Percentiles rank a stretch among this genome's conserved stretches.
phyloP scores from a whole-genome alignment of 2,797 vertebrate genomes.

The Myiotriccus ornatus region DNA sequence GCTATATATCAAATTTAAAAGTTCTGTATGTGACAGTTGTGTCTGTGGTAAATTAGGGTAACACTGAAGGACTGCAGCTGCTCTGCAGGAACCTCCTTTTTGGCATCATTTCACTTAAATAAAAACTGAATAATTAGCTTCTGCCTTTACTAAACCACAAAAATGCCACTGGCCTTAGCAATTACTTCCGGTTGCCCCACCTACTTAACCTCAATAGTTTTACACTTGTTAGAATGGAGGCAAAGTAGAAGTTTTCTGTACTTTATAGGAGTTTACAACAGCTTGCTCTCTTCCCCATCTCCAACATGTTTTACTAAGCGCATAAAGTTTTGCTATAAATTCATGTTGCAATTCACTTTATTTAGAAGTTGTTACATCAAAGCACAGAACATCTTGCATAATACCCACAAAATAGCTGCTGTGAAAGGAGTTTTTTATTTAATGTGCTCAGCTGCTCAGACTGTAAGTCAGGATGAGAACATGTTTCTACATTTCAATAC shows the following conservation, averaged over 20 bases:
- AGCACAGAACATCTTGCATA: slow-evolving; percentile 16
- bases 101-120: slow-evolving; percentile 80
- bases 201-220: slow-evolving; percentile 89
- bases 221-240: slow-evolving; percentile 77
- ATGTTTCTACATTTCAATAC: background rate
- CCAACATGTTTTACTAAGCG: slow-evolving; percentile 15
- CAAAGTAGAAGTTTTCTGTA: slow-evolving; percentile 55
- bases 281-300: slow-evolving; percentile 1
- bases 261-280: slow-evolving; percentile 44
- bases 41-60: slow-evolving; percentile 83
- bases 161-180: slow-evolving; percentile 83
- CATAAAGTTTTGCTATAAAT: slow-evolving; percentile 8
- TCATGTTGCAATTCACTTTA: background rate
- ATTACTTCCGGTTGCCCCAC: slow-evolving; percentile 90
- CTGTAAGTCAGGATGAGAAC: background rate
- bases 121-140: slow-evolving; percentile 80
- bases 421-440: slow-evolving; percentile 14
- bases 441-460: background rate
- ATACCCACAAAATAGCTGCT: background rate
- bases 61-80: slow-evolving; percentile 80
- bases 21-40: slow-evolving; percentile 83
- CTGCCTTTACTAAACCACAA: slow-evolving; percentile 84
- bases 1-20: slow-evolving; percentile 79
- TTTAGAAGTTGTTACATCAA: background rate
- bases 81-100: slow-evolving; percentile 77